These are phyloP conservation scores for Acanthosepion esculentum DNA, from an alignment of 2,888 invertebrate species.

Conservation along the genomic window DNA sequence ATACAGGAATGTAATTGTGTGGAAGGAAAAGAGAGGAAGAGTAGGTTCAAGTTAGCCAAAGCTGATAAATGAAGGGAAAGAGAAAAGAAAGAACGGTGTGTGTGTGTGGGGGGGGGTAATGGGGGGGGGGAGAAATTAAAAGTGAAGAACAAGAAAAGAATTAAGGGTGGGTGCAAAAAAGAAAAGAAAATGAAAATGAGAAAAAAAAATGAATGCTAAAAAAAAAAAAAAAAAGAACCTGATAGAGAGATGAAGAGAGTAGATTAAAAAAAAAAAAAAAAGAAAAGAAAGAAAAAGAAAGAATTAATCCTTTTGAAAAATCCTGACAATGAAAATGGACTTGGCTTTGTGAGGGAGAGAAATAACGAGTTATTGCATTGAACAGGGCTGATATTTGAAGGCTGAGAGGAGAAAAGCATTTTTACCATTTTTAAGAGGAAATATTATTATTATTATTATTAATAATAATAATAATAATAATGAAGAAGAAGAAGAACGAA, in stretches of 20 bases:
- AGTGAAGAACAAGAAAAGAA: background rate
- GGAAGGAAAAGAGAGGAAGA: background rate
- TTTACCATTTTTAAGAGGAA: background rate
- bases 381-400: background rate
- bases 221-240: background rate
- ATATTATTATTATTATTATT: background rate
- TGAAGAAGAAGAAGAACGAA: background rate
- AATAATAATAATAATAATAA: no score
- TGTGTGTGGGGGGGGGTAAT: no score
- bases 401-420: background rate
- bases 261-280: background rate
- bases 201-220: background rate
- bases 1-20: conserved; percentile 33
- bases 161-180: background rate
- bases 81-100: background rate
- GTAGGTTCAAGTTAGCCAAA: background rate
- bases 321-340: conserved; percentile 5
- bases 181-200: background rate
- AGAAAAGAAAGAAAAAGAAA: background rate
- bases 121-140: background rate
- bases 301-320: conserved; percentile 2
- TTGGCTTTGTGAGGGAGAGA: background rate
- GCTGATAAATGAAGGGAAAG: background rate
- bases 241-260: background rate
- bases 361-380: background rate